Evolutionary conservation across 1,140 invertebrate species (phyloP), one percentile per base, ranked within the genome.

Genomic region (Panagrolaimus sp.): DNA sequence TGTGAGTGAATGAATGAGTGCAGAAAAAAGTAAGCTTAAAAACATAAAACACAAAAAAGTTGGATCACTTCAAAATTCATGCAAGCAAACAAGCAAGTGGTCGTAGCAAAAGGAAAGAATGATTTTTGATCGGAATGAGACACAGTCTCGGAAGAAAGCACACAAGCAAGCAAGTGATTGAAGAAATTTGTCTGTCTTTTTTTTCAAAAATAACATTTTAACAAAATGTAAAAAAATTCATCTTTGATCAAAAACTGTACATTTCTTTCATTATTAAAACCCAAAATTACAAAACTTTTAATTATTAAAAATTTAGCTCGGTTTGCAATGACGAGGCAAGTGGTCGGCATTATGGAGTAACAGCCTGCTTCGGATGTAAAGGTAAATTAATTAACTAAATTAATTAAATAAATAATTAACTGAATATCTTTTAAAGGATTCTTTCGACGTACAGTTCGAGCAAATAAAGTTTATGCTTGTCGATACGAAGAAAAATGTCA

Each of bases 281-380:
- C 2, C 52, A 26, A 21, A 12, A 1, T 4, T n/a, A 10, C 52
- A 21, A 28, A 17, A 58, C 14, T 12, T 14, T n/a, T 24, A n/a
- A 58, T 58, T 58, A 38, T 78, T 21, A 26, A 17, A 12, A 28
- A 10, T 58, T 58, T 62, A 87, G 86, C 79, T 74, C 81, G 64
- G 83, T 87, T 8, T 87, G 86, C 76, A 83, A 84, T n/a, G 85
- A 86, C 55, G 83, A 81, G 28, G 84, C 86, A 12, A 84, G 83
- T 4, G 86, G 86, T 7, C 82, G 85, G 28, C 86, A 87, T 75
- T 87, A 87, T 74, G 86, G 86, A 14, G 86, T 84, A 1, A 84
- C 85, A 65, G 85, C 85, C 0, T 87, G 86, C 72, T 86, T 86
- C 70, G 86, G 86, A 7, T 87, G 86, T 74, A 86, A 86, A n/a